Evolutionary conservation across 2,797 vertebrate genomes (phyloP).

Genomic region (Phylloscopus collybita): DNA sequence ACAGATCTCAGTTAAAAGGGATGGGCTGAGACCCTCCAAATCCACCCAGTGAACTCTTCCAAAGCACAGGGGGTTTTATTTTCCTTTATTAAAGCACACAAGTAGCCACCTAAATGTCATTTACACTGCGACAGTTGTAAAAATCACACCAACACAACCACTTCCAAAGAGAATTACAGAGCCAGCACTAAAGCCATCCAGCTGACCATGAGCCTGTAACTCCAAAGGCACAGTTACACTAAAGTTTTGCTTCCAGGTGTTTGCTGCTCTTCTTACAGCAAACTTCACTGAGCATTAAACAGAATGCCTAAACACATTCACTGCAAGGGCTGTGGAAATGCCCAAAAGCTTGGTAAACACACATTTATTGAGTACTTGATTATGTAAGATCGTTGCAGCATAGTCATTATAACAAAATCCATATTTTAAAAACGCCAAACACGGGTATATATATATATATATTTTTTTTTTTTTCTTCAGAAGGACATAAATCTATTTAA

Average conservation of each 20-base stretch:
- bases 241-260: constrained; percentile 46
- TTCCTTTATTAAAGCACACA: constrained; percentile 69
- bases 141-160: constrained; percentile 18
- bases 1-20: not conserved
- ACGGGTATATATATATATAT: not conserved
- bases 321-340: constrained; percentile 11
- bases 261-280: constrained; percentile 5
- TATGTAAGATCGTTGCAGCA: not conserved
- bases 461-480: not conserved
- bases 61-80: not conserved
- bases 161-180: constrained; percentile 25
- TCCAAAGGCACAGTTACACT: constrained; percentile 60
- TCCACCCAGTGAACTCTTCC: not conserved
- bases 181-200: not conserved
- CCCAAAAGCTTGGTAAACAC: constrained; percentile 50
- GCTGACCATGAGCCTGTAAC: not conserved
- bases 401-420: constrained; percentile 35
- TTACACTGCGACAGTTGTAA: constrained; percentile 16
- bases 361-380: constrained; percentile 25
- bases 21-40: not conserved
- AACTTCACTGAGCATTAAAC: constrained; percentile 20
- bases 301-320: constrained; percentile 22
- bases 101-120: constrained; percentile 41
- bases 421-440: not conserved
- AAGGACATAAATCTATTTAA: constrained; percentile 9